Base-by-base conservation (phyloP, 1,140 invertebrate genomes). In the Andricus grossulariae region DNA sequence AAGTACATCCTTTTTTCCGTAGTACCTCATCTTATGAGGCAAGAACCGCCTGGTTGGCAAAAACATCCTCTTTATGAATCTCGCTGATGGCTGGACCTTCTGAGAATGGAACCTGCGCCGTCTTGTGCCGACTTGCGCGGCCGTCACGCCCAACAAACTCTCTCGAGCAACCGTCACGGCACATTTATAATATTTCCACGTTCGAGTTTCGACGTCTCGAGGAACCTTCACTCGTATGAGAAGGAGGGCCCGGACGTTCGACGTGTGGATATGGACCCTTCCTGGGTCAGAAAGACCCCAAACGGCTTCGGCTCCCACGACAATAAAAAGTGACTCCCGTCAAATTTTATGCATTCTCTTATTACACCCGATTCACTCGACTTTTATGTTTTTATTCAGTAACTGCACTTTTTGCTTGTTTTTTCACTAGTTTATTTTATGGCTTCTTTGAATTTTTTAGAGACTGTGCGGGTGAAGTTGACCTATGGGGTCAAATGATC, bases 121-220 rank as follows among this genome's bases (percentile, higher is more conserved):
- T 85, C 81, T 84, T 66, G 21, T 16, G 25, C 57, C 60, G 60
- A 66, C 60, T n/a, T 66, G n/a, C 83, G 85, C 83, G 84, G 82
- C 83, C 87, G 89, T 90, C 88, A 91, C 90, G 90, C 90, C 90
- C 90, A 90, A 87, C 86, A 79, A 87, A 90, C 86, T 87, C 86
- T 81, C 80, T 78, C 73, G 54, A 84, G 77, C 81, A 77, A 82
- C 84, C 86, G 88, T 90, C 89, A 90, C 88, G 89, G 83, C 86
- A 85, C 88, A 90, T 90, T 90, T 90, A 88, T 91, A 90, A 90
- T 90, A 88, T 91, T 90, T 91, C 88, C 88, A 90, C 88, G 88
- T 90, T 89, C 83, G 83, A 88, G 85, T 89, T 89, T 88, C 84
- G 84, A 87, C 83, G 84, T 87, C 83, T 84, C 78, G 82, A 83